These are phyloP conservation scores for Hydroisotoma schaefferi DNA, from an alignment of 2,888 invertebrate genomes.

Conservation along the genomic window DNA sequence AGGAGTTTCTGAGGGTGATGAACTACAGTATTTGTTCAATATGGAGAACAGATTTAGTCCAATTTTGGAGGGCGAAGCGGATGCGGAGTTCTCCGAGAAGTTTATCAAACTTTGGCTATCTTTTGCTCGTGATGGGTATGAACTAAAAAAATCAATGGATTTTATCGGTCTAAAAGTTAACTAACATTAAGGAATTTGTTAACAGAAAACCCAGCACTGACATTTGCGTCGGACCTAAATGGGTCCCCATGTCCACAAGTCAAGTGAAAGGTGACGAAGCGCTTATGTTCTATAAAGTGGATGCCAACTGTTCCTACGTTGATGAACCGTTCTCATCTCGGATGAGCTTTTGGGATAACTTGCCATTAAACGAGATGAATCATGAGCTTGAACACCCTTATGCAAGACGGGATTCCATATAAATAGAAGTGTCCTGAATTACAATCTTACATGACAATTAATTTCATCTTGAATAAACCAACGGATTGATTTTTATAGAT, in stretches of 20 bases:
- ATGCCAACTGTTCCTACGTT: conserved; percentile 32
- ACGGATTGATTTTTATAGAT: no score
- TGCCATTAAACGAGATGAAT: conserved; percentile 44
- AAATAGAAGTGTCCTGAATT: neutral
- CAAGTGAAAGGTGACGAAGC: conserved; percentile 46
- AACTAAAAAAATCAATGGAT: neutral
- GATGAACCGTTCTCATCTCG: conserved; percentile 44
- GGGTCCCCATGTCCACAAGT: conserved; percentile 37
- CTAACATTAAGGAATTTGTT: neutral
- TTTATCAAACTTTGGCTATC: conserved; percentile 43
- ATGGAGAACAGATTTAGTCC: conserved; percentile 30
- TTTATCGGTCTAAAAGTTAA: neutral
- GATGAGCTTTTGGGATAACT: conserved; percentile 47
- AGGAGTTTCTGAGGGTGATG: conserved; percentile 47
- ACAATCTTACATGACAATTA: no score
- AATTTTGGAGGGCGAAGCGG: conserved; percentile 21
- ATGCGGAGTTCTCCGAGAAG: conserved; percentile 38
- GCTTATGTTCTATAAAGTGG: conserved; percentile 41
- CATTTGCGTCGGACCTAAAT: conserved; percentile 34
- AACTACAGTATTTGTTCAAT: conserved; percentile 46
- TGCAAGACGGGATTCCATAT: neutral
- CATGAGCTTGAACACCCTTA: conserved; percentile 34
- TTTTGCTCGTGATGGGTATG: conserved; percentile 45
- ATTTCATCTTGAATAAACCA: no score
- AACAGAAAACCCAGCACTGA: conserved; percentile 38